phyloP scores from a whole-genome alignment of 2,113 vertebrate genomes.

The Paraplagusia blochii region DNA sequence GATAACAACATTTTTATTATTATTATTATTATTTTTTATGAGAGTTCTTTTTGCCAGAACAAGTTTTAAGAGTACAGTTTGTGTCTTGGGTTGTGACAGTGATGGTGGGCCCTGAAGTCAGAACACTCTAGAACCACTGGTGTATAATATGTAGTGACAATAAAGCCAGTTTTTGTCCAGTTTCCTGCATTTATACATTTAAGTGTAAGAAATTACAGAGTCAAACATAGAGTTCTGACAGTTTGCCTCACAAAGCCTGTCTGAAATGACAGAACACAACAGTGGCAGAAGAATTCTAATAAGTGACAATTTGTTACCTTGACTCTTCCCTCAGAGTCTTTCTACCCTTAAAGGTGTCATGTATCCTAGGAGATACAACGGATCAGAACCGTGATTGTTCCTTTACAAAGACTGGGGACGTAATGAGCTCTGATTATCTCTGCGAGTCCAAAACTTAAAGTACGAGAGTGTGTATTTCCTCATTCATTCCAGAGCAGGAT shows the following conservation, averaged over 20 bases:
- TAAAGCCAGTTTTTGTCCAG: too few species aligned
- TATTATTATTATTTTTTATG: too few species aligned
- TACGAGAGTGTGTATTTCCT: slow-evolving; percentile 21
- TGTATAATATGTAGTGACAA: too few species aligned
- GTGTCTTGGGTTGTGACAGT: too few species aligned
- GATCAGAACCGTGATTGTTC: slow-evolving; percentile 29
- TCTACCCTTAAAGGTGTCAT: slow-evolving; percentile 16
- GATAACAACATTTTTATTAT: too few species aligned
- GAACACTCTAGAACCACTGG: too few species aligned
- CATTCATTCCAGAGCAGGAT: slow-evolving; percentile 28
- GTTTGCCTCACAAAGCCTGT: not conserved
- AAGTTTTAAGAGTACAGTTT: too few species aligned
- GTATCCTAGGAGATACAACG: slow-evolving; percentile 5
- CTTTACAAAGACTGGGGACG: slow-evolving; percentile 19
- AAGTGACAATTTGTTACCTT: slow-evolving; percentile 9
- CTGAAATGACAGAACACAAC: not conserved
- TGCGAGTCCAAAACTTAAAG: slow-evolving; percentile 2
- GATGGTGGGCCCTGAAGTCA: too few species aligned
- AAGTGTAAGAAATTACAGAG: too few species aligned
- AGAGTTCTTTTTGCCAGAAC: too few species aligned
- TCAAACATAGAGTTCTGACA: not conserved
- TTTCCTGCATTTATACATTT: too few species aligned
- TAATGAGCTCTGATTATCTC: slow-evolving; percentile 30
- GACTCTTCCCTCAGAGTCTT: slow-evolving; percentile 12
- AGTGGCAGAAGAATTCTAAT: too few species aligned